Evolutionary conservation across 2,797 vertebrate species (phyloP).

Genomic region (Agapornis canus): DNA sequence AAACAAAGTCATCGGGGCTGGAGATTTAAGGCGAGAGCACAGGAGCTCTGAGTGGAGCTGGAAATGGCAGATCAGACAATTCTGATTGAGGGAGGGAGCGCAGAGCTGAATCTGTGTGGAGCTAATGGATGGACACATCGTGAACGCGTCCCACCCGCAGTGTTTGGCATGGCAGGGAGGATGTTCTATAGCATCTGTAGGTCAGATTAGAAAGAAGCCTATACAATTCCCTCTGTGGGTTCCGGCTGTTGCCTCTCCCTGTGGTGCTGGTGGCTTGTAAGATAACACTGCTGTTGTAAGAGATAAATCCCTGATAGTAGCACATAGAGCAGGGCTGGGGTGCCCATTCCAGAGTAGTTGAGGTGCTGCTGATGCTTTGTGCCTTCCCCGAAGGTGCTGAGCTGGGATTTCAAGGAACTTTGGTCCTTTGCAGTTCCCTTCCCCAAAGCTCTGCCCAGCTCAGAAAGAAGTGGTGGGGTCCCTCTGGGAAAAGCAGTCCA

Average conservation of each 20-base stretch:
- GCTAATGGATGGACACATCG: not conserved
- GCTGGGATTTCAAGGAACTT: not conserved
- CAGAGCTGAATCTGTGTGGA: not conserved
- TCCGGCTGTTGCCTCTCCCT: not conserved
- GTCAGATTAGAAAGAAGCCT: not conserved
- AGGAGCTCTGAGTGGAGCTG: not conserved
- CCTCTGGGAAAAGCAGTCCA: not conserved
- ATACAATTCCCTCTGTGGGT: rapidly evolving
- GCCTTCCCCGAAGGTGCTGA: not conserved
- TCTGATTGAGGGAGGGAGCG: rapidly evolving
- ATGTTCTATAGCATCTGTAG: not conserved
- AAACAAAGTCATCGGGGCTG: not conserved
- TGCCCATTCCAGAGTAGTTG: rapidly evolving
- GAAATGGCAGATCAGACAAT: not conserved
- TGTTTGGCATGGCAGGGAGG: not conserved
- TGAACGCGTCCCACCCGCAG: rapidly evolving
- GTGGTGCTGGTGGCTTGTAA: not conserved
- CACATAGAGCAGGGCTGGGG: not conserved
- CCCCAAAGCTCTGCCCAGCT: not conserved
- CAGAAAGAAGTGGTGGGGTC: not conserved
- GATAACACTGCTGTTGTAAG: rapidly evolving
- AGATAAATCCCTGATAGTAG: no score
- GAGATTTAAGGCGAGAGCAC: not conserved
- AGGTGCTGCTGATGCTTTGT: not conserved
- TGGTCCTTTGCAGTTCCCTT: not conserved